These are phyloP conservation scores for Pogonocichla stellata DNA, from an alignment of 2,113 vertebrate genomes.

Conservation along the genomic window DNA sequence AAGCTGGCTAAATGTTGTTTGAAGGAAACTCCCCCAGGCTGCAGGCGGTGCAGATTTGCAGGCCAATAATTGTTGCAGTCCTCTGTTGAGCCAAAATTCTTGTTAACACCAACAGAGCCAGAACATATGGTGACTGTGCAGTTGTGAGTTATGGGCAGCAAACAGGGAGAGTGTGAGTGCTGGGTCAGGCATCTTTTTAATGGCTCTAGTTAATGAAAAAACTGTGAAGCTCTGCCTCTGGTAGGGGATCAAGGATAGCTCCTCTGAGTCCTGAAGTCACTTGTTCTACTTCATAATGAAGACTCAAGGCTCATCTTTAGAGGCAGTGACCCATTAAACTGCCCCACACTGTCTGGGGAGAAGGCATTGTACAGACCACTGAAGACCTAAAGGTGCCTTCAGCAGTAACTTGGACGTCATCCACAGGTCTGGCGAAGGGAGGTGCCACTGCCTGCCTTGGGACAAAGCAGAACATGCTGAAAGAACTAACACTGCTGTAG, in stretches of 20 bases:
- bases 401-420: not conserved
- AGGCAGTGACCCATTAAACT: slow-evolving; percentile 17
- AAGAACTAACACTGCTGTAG: not conserved
- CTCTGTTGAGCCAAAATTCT: not conserved
- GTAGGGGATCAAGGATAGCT: not conserved
- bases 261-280: not conserved
- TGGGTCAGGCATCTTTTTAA: not conserved
- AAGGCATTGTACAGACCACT: not conserved
- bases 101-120: not conserved
- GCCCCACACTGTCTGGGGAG: not conserved
- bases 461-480: not conserved
- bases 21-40: not conserved
- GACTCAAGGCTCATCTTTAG: not conserved
- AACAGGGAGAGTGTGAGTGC: not conserved
- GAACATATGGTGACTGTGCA: not conserved
- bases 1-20: not conserved
- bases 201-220: not conserved
- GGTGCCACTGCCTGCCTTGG: rapidly evolving
- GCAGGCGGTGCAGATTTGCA: not conserved
- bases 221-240: not conserved
- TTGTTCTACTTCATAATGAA: not conserved
- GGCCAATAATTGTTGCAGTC: not conserved
- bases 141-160: not conserved
- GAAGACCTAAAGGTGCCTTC: not conserved
- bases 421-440: not conserved